Evolutionary conservation across 2,797 vertebrate species (phyloP).

Genomic region (Poeciliopsis paucimaculata): DNA sequence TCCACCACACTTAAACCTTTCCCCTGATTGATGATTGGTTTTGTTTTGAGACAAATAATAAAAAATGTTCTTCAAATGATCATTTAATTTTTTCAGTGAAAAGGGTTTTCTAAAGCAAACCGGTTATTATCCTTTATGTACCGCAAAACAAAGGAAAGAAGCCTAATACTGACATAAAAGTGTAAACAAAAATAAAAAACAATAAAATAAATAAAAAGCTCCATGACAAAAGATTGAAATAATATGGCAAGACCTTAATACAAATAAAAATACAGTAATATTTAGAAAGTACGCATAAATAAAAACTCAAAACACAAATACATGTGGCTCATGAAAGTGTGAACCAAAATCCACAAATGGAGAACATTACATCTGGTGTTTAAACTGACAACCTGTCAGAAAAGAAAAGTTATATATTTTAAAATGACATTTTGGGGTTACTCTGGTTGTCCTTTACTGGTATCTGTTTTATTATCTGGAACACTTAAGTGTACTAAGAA

Average conservation of each 20-base stretch:
- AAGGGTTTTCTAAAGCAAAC: neutral
- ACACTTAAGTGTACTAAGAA: neutral
- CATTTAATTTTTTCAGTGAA: neutral
- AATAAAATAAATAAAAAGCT: neutral
- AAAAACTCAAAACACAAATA: neutral
- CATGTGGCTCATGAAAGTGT: neutral
- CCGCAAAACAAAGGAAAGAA: neutral
- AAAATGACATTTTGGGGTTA: neutral
- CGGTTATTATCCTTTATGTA: neutral
- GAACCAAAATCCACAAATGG: neutral
- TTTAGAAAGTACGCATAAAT: neutral
- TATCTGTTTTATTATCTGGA: neutral
- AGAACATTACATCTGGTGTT: neutral
- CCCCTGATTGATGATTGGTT: neutral
- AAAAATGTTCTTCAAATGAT: neutral
- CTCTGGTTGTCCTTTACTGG: neutral
- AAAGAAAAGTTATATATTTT: neutral
- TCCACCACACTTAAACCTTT: neutral
- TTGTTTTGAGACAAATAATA: neutral
- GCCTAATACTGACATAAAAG: neutral
- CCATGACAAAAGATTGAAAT: neutral
- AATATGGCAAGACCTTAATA: neutral
- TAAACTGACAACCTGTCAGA: neutral
- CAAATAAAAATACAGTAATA: neutral
- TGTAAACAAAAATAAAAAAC: neutral